Conservation (phyloP, 1,140 invertebrate species). For the Lepidurus arcticus region DNA sequence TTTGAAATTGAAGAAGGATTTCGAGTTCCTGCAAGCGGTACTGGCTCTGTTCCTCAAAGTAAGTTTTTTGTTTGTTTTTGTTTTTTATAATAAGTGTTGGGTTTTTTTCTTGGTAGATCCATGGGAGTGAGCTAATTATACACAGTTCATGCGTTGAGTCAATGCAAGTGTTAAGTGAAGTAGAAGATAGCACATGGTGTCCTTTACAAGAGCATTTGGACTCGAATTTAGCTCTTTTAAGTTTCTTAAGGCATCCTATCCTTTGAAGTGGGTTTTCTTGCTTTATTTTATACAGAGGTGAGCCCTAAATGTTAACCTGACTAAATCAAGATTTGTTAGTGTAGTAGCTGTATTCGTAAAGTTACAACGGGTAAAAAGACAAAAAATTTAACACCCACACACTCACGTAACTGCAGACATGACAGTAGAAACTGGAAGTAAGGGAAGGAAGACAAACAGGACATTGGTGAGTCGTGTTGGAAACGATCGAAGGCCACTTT, state of each 20-base stretch:
- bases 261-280: neutral
- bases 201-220: neutral
- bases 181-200: neutral
- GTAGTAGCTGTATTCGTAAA: too few relatives aligned
- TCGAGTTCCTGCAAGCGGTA: slow-evolving; percentile 88
- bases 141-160: neutral
- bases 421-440: neutral
- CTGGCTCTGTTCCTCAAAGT: slow-evolving; percentile 84
- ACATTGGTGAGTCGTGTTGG: neutral
- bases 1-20: slow-evolving; percentile 70
- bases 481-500: neutral
- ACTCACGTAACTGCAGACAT: neutral
- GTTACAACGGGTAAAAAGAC: too few relatives aligned
- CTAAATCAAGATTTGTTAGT: too few relatives aligned
- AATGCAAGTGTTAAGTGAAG: neutral
- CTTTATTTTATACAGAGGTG: neutral
- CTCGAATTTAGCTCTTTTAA: slow-evolving; percentile 1
- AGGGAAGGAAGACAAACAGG: neutral
- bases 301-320: neutral
- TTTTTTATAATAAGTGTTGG: neutral
- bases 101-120: neutral
- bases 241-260: neutral
- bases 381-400: too few relatives aligned
- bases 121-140: neutral
- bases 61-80: neutral